phyloP scores from a whole-genome alignment of 2,113 vertebrate species.

The Boleophthalmus pectinirostris region DNA sequence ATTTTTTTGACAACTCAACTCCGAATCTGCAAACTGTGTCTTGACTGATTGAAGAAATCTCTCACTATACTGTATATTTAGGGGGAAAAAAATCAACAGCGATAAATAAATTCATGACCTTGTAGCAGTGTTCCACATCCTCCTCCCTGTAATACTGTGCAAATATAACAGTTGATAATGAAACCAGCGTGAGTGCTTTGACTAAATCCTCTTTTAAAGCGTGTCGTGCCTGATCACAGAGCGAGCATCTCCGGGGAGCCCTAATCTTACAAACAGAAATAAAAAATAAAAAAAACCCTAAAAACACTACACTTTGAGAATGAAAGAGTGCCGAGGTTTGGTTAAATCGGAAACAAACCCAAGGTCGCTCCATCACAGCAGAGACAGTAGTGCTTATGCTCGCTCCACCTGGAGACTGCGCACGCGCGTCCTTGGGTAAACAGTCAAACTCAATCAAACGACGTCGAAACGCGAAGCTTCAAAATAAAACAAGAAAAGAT shows the following conservation, averaged over 20 bases:
- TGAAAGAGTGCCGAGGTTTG: constrained; percentile 44
- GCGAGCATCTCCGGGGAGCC: constrained; percentile 5
- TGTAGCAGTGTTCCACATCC: not conserved
- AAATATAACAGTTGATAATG: not conserved
- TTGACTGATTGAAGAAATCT: too few relatives aligned
- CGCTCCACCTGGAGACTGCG: constrained; percentile 25
- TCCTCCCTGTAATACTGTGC: not conserved
- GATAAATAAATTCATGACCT: not conserved
- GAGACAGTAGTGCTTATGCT: not conserved
- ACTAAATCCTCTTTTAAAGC: constrained; percentile 10
- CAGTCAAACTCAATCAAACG: constrained; percentile 14
- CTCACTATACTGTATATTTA: too few relatives aligned
- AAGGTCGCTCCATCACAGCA: constrained; percentile 50
- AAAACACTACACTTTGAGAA: constrained; percentile 30
- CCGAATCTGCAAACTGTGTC: too few relatives aligned
- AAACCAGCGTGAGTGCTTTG: constrained; percentile 18
- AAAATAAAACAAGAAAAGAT: not conserved
- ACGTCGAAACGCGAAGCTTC: not conserved
- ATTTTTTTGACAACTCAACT: too few relatives aligned
- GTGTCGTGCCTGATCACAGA: constrained; percentile 21
- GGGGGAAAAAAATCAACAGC: too few relatives aligned
- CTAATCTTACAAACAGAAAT: constrained; percentile 27
- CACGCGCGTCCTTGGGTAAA: constrained; percentile 51
- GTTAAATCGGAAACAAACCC: constrained; percentile 43
- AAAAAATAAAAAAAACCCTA: not conserved